Evolutionary conservation across 2,888 invertebrate species (phyloP).

Genomic region (Sinodicranocentrus sp.): DNA sequence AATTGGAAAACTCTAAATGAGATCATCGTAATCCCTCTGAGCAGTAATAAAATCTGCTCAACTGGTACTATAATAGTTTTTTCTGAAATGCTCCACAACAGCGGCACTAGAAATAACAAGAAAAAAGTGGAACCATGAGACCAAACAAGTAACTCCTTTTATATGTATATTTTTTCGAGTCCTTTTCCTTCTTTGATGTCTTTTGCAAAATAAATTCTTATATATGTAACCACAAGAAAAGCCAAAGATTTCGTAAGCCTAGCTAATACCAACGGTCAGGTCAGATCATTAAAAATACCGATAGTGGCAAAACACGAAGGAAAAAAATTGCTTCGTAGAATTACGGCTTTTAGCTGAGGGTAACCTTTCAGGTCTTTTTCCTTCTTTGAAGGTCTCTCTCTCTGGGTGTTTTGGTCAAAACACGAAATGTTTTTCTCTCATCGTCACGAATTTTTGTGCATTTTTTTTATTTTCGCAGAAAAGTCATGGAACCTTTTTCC

Average conservation of each 20-base stretch:
- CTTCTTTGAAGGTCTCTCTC: background rate
- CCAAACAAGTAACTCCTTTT: no score
- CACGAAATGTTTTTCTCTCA: background rate
- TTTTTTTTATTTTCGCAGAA: conserved; percentile 17
- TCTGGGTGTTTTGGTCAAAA: background rate
- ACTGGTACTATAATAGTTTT: background rate
- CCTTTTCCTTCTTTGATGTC: background rate
- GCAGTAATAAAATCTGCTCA: conserved; percentile 46
- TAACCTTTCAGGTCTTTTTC: background rate
- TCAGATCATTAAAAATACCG: conserved; percentile 15
- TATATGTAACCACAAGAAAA: no score
- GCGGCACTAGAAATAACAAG: background rate
- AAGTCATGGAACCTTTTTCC: background rate
- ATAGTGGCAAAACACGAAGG: background rate
- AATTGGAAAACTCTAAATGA: conserved; percentile 55
- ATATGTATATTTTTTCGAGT: no score
- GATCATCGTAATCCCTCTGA: conserved; percentile 59
- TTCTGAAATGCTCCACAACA: no score
- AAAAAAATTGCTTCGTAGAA: no score
- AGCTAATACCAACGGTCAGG: background rate
- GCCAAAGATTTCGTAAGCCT: no score
- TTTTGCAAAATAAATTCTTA: background rate
- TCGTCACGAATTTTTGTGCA: background rate
- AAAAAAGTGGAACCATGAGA: background rate
- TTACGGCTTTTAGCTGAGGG: no score